Percentiles rank a stretch among this genome's conserved stretches.
These are phyloP conservation scores for Holocentrus rufus DNA, from an alignment of 2,797 vertebrate species.

Conservation along the genomic window DNA sequence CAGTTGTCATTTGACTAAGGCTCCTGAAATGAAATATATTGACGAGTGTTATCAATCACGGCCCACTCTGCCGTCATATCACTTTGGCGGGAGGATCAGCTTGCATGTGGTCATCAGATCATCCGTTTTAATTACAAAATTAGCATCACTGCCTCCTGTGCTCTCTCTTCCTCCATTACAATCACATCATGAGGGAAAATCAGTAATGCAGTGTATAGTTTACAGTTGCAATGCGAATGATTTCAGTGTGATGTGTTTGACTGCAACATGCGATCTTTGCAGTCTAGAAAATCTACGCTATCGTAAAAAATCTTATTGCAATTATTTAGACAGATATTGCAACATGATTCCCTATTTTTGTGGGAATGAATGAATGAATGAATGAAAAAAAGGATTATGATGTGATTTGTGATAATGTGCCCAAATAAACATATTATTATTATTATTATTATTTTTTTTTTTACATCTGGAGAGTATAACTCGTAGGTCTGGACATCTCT, in stretches of 20 bases:
- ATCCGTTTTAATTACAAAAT: conserved; percentile 84
- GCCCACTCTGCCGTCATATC: conserved; percentile 75
- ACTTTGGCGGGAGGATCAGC: conserved; percentile 67
- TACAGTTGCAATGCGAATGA: conserved; percentile 53
- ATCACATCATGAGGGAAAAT: conserved; percentile 75
- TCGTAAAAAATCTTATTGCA: too few species aligned
- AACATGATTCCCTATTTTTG: too few species aligned
- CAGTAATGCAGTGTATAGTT: conserved; percentile 54
- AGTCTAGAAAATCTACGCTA: background rate
- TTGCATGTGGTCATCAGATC: conserved; percentile 81
- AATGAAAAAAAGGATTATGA: too few species aligned
- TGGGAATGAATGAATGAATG: too few species aligned
- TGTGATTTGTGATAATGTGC: too few species aligned
- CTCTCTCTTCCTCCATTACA: conserved; percentile 54
- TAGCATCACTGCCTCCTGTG: conserved; percentile 73
- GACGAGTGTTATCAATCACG: conserved; percentile 86
- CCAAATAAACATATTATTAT: too few species aligned
- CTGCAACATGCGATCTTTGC: background rate
- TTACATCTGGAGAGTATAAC: too few species aligned
- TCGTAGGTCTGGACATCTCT: too few species aligned
- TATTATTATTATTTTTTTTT: too few species aligned
- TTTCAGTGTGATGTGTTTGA: conserved; percentile 50
- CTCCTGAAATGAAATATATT: conserved; percentile 90
- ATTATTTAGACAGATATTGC: too few species aligned
- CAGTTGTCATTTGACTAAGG: conserved; percentile 90